Evolutionary conservation across 1,140 invertebrate genomes (phyloP).

Genomic region (Lepidurus apus): DNA sequence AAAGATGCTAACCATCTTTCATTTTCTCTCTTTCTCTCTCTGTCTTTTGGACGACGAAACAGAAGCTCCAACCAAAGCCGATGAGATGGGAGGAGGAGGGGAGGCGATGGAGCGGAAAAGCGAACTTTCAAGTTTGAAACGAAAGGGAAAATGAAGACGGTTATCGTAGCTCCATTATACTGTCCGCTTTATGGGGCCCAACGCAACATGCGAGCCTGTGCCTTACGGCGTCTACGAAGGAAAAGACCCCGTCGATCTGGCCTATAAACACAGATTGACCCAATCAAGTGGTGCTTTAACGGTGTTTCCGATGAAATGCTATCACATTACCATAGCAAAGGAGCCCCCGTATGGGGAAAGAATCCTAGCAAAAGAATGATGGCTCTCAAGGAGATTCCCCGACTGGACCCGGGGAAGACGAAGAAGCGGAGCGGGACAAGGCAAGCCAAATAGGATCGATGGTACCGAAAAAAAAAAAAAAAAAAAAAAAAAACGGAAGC

Average conservation of each 20-base stretch:
- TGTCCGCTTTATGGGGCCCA: not conserved
- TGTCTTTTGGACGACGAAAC: not conserved
- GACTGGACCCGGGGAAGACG: not conserved
- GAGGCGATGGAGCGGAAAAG: not conserved
- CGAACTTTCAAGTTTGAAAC: not conserved
- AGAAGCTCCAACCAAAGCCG: not conserved
- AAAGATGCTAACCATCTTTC: not conserved
- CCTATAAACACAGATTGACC: conserved; percentile 19
- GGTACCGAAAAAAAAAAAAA: not conserved
- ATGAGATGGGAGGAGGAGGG: not conserved
- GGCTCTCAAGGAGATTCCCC: not conserved
- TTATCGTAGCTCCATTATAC: not conserved
- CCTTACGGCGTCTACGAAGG: not conserved
- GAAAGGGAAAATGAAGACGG: conserved; percentile 9
- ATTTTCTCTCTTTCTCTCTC: too few species aligned
- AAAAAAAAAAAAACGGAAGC: not conserved
- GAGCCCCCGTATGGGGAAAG: not conserved
- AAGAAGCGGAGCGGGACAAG: not conserved
- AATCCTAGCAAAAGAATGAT: conserved; percentile 1
- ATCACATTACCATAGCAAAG: conserved; percentile 15
- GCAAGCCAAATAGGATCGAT: not conserved
- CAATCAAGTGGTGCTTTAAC: conserved; percentile 10
- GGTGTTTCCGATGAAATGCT: conserved; percentile 14
- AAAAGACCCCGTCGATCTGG: not conserved
- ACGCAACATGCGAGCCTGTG: conserved; percentile 2